Evolutionary conservation across 1,140 invertebrate genomes (phyloP).

Genomic region (Drosophila erecta): DNA sequence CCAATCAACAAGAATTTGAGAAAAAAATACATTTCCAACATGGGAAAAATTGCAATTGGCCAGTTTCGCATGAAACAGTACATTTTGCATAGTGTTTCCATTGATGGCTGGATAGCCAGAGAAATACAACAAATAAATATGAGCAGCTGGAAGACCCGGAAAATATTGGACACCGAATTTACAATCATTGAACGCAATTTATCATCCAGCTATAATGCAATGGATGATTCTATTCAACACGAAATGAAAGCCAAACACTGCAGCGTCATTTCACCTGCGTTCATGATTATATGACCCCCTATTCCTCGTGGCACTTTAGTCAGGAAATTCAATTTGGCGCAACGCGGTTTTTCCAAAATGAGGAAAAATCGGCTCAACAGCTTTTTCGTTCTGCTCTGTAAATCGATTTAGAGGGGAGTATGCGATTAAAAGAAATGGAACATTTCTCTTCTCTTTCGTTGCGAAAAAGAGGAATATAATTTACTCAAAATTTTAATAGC

Average conservation of each 20-base stretch:
- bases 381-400: neutral
- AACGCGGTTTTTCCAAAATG: slow-evolving; percentile 52
- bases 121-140: neutral
- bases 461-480: too few relatives aligned
- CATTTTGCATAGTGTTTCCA: neutral
- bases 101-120: neutral
- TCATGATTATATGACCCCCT: slow-evolving; percentile 21
- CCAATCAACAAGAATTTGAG: slow-evolving; percentile 15
- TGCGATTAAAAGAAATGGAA: neutral
- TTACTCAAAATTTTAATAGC: too few relatives aligned
- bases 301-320: slow-evolving; percentile 24
- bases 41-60: neutral
- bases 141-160: neutral
- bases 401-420: neutral
- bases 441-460: too few relatives aligned
- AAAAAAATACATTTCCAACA: slow-evolving; percentile 3
- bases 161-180: slow-evolving; percentile 5
- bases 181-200: slow-evolving; percentile 42
- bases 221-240: slow-evolving; percentile 19
- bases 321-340: slow-evolving; percentile 70
- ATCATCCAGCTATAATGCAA: slow-evolving; percentile 41
- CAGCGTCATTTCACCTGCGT: slow-evolving; percentile 50
- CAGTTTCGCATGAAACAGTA: neutral
- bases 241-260: slow-evolving; percentile 56
- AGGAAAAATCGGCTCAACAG: slow-evolving; percentile 55